phyloP scores from a whole-genome alignment of 2,888 invertebrate genomes.

The Dyspetes luteomarginatus region DNA sequence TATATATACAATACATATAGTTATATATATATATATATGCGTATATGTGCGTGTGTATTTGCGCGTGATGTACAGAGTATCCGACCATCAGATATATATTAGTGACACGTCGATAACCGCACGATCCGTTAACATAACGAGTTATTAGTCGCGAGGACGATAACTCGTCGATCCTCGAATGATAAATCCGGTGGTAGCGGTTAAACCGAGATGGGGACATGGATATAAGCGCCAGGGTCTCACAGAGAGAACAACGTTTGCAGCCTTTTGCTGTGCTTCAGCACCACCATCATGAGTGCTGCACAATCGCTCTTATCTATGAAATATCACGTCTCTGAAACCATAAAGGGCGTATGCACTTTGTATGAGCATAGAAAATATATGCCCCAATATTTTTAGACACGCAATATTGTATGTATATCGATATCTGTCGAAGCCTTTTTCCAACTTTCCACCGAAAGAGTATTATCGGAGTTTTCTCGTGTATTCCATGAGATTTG shows the following conservation, averaged over 20 bases:
- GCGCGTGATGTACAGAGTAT: background rate
- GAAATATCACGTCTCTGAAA: too few relatives aligned
- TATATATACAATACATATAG: background rate
- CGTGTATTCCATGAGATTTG: slow-evolving; percentile 64
- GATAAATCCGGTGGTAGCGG: slow-evolving; percentile 68
- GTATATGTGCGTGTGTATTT: background rate
- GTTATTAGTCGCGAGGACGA: slow-evolving; percentile 74
- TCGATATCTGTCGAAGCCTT: slow-evolving; percentile 67
- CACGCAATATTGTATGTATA: background rate
- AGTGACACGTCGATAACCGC: slow-evolving; percentile 59
- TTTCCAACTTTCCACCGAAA: slow-evolving; percentile 73
- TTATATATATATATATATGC: background rate
- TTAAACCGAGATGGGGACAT: slow-evolving; percentile 8
- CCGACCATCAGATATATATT: slow-evolving; percentile 47
- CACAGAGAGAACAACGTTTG: too few relatives aligned
- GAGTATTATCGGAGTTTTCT: slow-evolving; percentile 73
- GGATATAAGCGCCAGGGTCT: too few relatives aligned
- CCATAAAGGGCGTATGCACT: too few relatives aligned
- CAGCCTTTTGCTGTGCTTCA: background rate
- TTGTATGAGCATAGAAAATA: too few relatives aligned
- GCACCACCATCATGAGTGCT: too few relatives aligned
- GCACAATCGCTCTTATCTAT: too few relatives aligned
- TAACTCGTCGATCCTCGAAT: slow-evolving; percentile 69
- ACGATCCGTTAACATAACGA: slow-evolving; percentile 66
- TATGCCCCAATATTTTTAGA: too few relatives aligned